Evolutionary conservation across 2,888 invertebrate genomes (phyloP), one percentile per base, ranked within the genome.

Genomic region (Gastrophysa polygoni): DNA sequence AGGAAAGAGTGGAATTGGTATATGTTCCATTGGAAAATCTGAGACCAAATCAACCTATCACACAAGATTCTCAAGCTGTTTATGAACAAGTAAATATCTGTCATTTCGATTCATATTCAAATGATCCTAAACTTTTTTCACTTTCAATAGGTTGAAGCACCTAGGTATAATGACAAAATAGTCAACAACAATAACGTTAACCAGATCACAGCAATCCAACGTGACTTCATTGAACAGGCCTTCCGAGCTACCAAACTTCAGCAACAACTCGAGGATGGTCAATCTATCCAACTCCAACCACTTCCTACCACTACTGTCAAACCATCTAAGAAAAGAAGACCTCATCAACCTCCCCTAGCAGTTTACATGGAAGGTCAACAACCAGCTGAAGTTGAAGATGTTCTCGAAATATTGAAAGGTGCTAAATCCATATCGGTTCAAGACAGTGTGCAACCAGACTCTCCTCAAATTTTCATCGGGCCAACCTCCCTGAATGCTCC

Each of bases 271-370:
- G 74, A 75, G 57, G 69, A 75, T 59, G 75, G 73, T 38, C 70
- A 75, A 61, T 73, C 72, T n/a, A 64, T 70, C 59, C 75, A 76
- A 20, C 75, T 80, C 0, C 78, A 83, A 16, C 79, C 83, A 0
- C 82, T 82, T 65, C 82, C 82, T 63, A 81, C 83, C 2, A 82
- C 83, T 1, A 78, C 81, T 10, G 77, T 82, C 1, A 81, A 83
- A 28, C 64, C 76, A 18, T 82, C 85, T 0, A 86, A 85, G 57
- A 89, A 88, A 68, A 80, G 88, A 1, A 90, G 89, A 74, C 90
- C 93, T 0, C 92, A 94, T 79, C 93, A 93, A 76, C 93, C 93
- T 1, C 93, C 93, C 0, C 79, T 94, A 48, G 91, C 93, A 1
- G 91, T 94, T 68, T 94, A 91, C 75, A 86, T 93, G 83, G 85